phyloP scores from a whole-genome alignment of 1,140 invertebrate genomes.

The Drosophila pseudoobscura region DNA sequence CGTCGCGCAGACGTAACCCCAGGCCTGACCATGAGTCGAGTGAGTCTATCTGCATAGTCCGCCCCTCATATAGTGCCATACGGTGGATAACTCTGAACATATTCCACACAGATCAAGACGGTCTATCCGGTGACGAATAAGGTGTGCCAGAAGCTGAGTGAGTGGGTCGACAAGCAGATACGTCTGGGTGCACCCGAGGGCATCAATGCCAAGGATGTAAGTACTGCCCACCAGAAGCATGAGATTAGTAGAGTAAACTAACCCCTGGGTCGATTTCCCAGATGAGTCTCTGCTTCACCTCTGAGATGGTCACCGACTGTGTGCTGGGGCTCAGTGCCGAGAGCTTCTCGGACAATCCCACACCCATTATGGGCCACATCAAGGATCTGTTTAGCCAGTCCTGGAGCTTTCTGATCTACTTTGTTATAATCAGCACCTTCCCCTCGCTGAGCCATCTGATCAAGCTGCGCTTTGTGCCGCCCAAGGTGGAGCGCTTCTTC shows the following conservation, averaged over 20 bases:
- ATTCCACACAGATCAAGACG: slow-evolving; percentile 56
- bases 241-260: not conserved
- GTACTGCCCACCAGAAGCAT: slow-evolving; percentile 5
- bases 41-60: slow-evolving; percentile 20
- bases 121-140: slow-evolving; percentile 76
- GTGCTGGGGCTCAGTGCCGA: slow-evolving; percentile 84
- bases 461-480: slow-evolving; percentile 55
- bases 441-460: slow-evolving; percentile 42
- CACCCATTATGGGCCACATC: slow-evolving; percentile 55
- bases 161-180: slow-evolving; percentile 62
- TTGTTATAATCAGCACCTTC: slow-evolving; percentile 41
- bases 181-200: slow-evolving; percentile 33
- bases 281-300: slow-evolving; percentile 83
- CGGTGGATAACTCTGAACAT: not conserved
- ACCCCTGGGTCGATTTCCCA: not conserved
- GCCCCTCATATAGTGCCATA: no score
- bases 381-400: slow-evolving; percentile 55
- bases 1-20: slow-evolving; percentile 85
- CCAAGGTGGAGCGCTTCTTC: slow-evolving; percentile 69
- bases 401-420: slow-evolving; percentile 45
- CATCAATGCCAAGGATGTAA: slow-evolving; percentile 63
- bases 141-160: slow-evolving; percentile 59
- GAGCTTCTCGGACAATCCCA: slow-evolving; percentile 65
- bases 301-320: slow-evolving; percentile 84
- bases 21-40: slow-evolving; percentile 84